Base-by-base conservation (phyloP, 2,888 invertebrate genomes). In the Gasteruption jaculator region DNA sequence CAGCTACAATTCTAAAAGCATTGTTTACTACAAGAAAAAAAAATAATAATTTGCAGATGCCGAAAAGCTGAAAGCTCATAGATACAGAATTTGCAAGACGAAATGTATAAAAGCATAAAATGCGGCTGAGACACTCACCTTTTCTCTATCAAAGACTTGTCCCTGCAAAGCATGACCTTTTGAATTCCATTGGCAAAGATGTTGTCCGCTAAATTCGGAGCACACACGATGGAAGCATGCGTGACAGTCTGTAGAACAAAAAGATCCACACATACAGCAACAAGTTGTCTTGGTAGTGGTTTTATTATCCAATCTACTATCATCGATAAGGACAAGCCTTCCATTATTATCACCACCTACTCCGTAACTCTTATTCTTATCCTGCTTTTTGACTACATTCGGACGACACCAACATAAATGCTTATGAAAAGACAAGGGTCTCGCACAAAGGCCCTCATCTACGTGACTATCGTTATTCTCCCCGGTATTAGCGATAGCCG, bases 201-300 rank as follows among this genome's bases (percentile, higher is more conserved):
- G 63, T 46, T 67, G 63, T 46, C 57, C 58, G 57, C 55, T 60
- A 60, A 58, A 63, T 48, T 67, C 64, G 50, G 63, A 55, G 71
- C 81, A 81, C 57, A 76, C 74, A 62, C 73, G 73, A 72, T 80
- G 80, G 74, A 79, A 79, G 71, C 80, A 80, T 61, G 76, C 75
- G 68, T 79, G 77, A 70, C 81, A 81, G 71, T 81, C 81, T 78
- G 76, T 63, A 58, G 78, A 75, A 71, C 77, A 79, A 61, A 77
- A 68, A 68, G 76, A 74, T 65, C 75, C 76, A 69, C 80, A 80
- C 73, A 76, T 76, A 72, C 79, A 79, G 71, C 79, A 79, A 73
- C 79, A 79, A 25, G 50, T n/a, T n/a, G n/a, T n/a, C n/a, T n/a
- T n/a, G n/a, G n/a, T n/a, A n/a, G n/a, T n/a, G n/a, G n/a, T n/a